Conservation (phyloP, 1,140 invertebrate species). For the Ceratosolen fusciceps region DNA sequence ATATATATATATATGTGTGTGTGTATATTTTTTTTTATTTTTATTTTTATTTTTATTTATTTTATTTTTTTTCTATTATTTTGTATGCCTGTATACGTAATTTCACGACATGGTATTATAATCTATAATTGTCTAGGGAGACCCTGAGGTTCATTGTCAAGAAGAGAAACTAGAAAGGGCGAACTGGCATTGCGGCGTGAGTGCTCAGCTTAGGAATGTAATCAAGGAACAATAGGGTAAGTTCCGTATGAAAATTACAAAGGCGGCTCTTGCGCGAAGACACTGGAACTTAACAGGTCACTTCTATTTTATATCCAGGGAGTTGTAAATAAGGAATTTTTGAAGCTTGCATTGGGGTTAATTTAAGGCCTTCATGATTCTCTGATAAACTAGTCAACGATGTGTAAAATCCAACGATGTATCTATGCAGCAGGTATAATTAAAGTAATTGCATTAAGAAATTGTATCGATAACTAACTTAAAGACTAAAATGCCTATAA, state of each 20-base stretch:
- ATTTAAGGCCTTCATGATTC: constrained; percentile 39
- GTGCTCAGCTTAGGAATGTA: constrained; percentile 39
- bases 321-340: constrained; percentile 46
- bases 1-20: background rate
- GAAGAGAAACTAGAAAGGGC: constrained; percentile 55
- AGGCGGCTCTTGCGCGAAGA: constrained; percentile 34
- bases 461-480: constrained; percentile 68
- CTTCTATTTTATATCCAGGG: constrained; percentile 41
- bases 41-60: too few relatives aligned
- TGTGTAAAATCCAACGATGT: constrained; percentile 64
- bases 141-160: constrained; percentile 42
- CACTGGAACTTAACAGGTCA: constrained; percentile 42
- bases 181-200: constrained; percentile 47
- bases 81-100: background rate
- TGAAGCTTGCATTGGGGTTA: constrained; percentile 48
- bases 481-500: constrained; percentile 65
- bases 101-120: constrained; percentile 19
- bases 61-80: too few relatives aligned
- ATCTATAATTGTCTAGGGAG: constrained; percentile 21
- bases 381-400: constrained; percentile 49
- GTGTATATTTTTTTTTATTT: too few relatives aligned
- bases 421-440: constrained; percentile 68
- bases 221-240: constrained; percentile 38
- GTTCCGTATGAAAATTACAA: constrained; percentile 31
- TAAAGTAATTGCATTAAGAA: constrained; percentile 65